phyloP scores from a whole-genome alignment of 23 tunicate genomes.

The Aplidium turbinatum region DNA sequence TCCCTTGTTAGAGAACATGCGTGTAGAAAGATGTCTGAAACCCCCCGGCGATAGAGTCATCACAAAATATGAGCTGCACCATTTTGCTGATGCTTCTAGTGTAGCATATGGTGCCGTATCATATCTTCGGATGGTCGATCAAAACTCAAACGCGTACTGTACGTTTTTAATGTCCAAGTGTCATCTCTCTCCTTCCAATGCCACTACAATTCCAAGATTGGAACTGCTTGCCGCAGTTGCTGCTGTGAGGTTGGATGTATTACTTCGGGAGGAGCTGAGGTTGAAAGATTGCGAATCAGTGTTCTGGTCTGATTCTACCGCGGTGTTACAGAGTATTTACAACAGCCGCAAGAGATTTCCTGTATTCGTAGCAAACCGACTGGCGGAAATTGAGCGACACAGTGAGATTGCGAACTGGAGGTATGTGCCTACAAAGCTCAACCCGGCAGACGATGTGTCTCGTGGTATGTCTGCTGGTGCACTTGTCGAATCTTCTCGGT shows the following conservation, averaged over 20 bases:
- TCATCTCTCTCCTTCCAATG: not conserved
- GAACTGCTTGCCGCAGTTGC: not conserved
- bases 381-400: not conserved
- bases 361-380: not conserved
- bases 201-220: not conserved
- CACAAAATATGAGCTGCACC: not conserved
- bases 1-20: not conserved
- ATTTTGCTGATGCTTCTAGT: slow-evolving; percentile 6
- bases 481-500: not conserved
- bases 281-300: not conserved
- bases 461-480: not conserved
- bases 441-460: not conserved
- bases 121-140: not conserved
- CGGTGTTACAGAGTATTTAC: not conserved
- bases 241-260: not conserved
- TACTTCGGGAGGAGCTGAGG: not conserved
- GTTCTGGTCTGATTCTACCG: not conserved
- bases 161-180: not conserved
- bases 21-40: not conserved
- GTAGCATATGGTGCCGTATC: not conserved
- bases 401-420: not conserved
- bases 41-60: not conserved
- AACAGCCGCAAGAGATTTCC: not conserved
- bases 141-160: not conserved
- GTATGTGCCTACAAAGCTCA: not conserved